phyloP scores from a whole-genome alignment of 2,888 invertebrate species.

The Oligia latruncula region DNA sequence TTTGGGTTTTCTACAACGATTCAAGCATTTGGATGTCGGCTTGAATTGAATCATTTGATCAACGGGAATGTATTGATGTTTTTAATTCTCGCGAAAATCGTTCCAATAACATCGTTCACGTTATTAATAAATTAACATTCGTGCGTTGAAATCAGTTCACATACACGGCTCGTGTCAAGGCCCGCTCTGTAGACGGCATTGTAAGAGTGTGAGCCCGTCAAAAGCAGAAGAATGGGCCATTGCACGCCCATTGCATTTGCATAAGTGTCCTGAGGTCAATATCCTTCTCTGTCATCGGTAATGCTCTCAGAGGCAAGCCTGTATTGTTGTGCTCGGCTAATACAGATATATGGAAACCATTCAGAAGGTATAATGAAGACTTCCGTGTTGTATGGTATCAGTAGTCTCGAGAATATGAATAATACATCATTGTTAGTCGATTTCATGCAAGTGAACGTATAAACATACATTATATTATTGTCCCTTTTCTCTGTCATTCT shows the following conservation, averaged over 20 bases:
- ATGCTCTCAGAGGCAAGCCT: constrained; percentile 62
- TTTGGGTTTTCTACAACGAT: constrained; percentile 29
- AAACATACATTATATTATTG: constrained; percentile 26
- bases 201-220: constrained; percentile 69
- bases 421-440: constrained; percentile 41
- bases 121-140: constrained; percentile 60
- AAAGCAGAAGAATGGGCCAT: constrained; percentile 82
- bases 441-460: constrained; percentile 30
- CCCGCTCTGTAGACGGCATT: constrained; percentile 49
- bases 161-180: constrained; percentile 55
- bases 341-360: constrained; percentile 52
- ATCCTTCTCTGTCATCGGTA: constrained; percentile 76
- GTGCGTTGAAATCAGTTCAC: constrained; percentile 52
- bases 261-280: constrained; percentile 83
- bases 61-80: constrained; percentile 42
- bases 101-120: constrained; percentile 59
- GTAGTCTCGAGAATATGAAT: constrained; percentile 37
- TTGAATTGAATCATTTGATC: not conserved
- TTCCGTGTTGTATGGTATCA: constrained; percentile 43
- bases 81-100: constrained; percentile 39
- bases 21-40: constrained; percentile 45
- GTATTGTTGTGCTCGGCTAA: constrained; percentile 56
- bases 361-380: constrained; percentile 55
- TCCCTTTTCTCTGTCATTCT: constrained; percentile 39
- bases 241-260: constrained; percentile 81